Evolutionary conservation across 2,797 vertebrate species (phyloP).

Genomic region (Notamacropus eugenii): DNA sequence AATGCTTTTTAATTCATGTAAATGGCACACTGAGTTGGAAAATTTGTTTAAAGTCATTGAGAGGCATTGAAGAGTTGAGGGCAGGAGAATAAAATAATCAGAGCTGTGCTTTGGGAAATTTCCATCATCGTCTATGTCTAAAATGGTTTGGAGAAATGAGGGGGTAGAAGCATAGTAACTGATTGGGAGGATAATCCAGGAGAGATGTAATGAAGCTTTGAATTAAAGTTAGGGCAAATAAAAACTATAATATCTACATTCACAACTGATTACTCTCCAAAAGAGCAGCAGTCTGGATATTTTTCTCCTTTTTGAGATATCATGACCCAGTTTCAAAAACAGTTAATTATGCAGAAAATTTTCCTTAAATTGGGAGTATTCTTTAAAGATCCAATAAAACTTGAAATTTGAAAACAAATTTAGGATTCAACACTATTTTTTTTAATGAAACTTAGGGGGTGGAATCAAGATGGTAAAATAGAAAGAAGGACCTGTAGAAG

Average conservation of each 20-base stretch:
- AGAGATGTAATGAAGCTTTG: background rate
- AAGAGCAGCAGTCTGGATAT: background rate
- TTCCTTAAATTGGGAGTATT: slow-evolving; percentile 23
- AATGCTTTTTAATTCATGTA: background rate
- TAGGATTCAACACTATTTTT: background rate
- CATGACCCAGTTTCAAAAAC: background rate
- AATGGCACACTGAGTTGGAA: background rate
- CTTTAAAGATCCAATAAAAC: background rate
- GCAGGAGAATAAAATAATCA: background rate
- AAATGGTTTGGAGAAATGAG: background rate
- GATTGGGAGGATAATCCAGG: background rate
- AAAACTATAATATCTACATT: background rate
- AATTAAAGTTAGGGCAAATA: background rate
- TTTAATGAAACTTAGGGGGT: background rate
- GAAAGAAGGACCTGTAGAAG: too few species aligned
- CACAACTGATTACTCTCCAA: background rate
- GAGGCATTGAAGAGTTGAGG: background rate
- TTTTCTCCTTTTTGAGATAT: background rate
- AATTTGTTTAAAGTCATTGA: background rate
- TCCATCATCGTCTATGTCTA: background rate
- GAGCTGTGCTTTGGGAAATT: background rate
- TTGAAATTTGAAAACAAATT: slow-evolving; percentile 35
- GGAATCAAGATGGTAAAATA: too few species aligned
- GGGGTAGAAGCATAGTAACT: background rate
- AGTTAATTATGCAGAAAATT: slow-evolving; percentile 40